Conservation (phyloP, 2,113 vertebrate genomes). For the Bungarus multicinctus region DNA sequence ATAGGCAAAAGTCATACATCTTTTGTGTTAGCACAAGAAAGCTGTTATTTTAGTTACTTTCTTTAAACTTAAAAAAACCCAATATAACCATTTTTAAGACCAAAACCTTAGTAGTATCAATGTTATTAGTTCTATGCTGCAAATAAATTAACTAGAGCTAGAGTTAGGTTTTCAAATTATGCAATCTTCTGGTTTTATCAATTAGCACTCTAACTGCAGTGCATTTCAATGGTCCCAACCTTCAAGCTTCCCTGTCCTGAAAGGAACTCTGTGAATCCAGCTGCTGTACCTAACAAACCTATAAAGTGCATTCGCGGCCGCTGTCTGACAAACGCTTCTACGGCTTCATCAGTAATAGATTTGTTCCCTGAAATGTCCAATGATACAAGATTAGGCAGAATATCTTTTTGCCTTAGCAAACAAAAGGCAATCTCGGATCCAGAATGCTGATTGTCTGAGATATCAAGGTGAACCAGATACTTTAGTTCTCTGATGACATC, state of each 20-base stretch:
- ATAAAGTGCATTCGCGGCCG: conserved; percentile 83
- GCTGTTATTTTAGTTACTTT: not conserved
- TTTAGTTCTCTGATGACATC: conserved; percentile 78
- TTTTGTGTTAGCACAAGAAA: not conserved
- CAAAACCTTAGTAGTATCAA: not conserved
- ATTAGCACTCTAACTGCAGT: not conserved
- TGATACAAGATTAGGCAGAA: conserved; percentile 79
- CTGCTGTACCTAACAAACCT: conserved; percentile 86
- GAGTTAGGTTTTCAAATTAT: not conserved
- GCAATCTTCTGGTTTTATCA: not conserved
- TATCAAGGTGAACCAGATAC: conserved; percentile 83
- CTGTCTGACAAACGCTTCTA: conserved; percentile 78
- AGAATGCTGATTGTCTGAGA: conserved; percentile 87
- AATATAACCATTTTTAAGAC: not conserved
- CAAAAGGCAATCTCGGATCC: conserved; percentile 82
- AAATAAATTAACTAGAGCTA: not conserved
- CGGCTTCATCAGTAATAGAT: conserved; percentile 78
- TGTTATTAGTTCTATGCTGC: not conserved
- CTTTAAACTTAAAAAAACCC: not conserved
- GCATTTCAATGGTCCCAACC: conserved; percentile 63
- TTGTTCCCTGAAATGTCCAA: conserved; percentile 84
- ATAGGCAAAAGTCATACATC: not conserved
- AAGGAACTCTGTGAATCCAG: conserved; percentile 86
- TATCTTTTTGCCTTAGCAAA: conserved; percentile 79
- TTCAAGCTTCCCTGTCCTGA: conserved; percentile 80